These are phyloP conservation scores for Thymelicus acteon DNA, from an alignment of 2,888 invertebrate genomes.

Conservation along the genomic window DNA sequence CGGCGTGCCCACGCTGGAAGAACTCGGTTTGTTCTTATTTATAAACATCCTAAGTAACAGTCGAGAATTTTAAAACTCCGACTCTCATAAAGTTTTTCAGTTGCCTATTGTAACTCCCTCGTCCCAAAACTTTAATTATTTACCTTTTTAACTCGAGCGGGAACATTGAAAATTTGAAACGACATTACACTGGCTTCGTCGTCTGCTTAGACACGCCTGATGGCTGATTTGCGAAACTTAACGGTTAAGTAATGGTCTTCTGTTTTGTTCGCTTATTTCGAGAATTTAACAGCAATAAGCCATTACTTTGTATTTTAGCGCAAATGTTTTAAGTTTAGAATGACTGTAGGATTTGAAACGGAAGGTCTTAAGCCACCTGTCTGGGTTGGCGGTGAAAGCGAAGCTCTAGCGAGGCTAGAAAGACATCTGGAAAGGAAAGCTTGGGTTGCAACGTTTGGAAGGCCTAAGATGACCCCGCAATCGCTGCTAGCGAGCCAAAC, in stretches of 20 bases:
- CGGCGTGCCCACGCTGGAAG: slow-evolving; percentile 93
- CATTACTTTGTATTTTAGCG: slow-evolving; percentile 8
- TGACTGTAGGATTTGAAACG: slow-evolving; percentile 88
- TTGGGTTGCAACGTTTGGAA: slow-evolving; percentile 95
- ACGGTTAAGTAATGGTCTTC: background rate
- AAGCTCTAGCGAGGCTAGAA: slow-evolving; percentile 89
- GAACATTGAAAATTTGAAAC: background rate
- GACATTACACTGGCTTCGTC: slow-evolving; percentile 23
- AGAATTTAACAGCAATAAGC: background rate
- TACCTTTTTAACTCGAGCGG: slow-evolving; percentile 1
- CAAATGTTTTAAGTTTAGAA: slow-evolving; percentile 11
- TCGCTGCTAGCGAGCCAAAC: slow-evolving; percentile 93
- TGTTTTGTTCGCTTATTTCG: background rate
- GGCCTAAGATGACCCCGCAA: slow-evolving; percentile 95
- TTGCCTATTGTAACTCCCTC: background rate
- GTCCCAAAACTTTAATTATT: background rate
- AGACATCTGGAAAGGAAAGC: slow-evolving; percentile 92
- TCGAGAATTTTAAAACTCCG: background rate
- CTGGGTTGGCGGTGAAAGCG: slow-evolving; percentile 92
- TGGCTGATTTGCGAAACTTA: slow-evolving; percentile 16
- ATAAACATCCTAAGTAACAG: background rate
- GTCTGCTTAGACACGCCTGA: slow-evolving; percentile 13
- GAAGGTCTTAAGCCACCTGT: slow-evolving; percentile 88
- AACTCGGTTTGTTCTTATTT: slow-evolving; percentile 86
- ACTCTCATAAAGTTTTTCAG: background rate